Evolutionary conservation across 2,113 vertebrate genomes (phyloP).

Genomic region (Mobula birostris): DNA sequence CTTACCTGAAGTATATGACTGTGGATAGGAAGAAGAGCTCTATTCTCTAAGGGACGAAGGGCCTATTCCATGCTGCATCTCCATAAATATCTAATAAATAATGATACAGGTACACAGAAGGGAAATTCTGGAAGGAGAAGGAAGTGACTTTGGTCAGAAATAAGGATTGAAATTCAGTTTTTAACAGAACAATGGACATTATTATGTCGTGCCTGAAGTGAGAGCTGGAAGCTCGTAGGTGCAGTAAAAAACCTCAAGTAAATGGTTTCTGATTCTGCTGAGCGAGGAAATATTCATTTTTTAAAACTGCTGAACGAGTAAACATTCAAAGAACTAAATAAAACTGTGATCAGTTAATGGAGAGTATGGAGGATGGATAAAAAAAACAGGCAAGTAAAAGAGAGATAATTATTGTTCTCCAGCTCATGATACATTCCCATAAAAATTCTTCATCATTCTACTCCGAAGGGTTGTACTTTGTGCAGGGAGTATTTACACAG

Average conservation of each 20-base stretch:
- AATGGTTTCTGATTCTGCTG: not conserved
- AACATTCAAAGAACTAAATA: not conserved
- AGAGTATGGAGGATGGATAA: not conserved
- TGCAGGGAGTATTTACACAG: not conserved
- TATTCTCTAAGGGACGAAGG: no score
- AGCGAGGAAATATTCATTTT: not conserved
- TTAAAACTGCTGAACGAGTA: not conserved
- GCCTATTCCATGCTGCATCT: no score
- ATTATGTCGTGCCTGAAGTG: not conserved
- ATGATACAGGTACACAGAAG: no score
- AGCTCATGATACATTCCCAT: not conserved
- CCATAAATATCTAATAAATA: no score
- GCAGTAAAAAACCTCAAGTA: not conserved
- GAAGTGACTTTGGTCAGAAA: no score
- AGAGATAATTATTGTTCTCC: not conserved
- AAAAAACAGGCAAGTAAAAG: not conserved
- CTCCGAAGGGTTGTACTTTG: not conserved
- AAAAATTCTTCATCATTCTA: not conserved
- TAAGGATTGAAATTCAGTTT: not conserved
- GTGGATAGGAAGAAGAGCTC: no score
- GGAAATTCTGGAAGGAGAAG: no score
- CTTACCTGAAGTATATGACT: no score
- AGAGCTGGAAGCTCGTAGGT: not conserved
- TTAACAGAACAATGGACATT: not conserved
- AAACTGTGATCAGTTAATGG: not conserved